phyloP scores from a whole-genome alignment of 2,797 vertebrate species.

The Megalops cyprinoides region DNA sequence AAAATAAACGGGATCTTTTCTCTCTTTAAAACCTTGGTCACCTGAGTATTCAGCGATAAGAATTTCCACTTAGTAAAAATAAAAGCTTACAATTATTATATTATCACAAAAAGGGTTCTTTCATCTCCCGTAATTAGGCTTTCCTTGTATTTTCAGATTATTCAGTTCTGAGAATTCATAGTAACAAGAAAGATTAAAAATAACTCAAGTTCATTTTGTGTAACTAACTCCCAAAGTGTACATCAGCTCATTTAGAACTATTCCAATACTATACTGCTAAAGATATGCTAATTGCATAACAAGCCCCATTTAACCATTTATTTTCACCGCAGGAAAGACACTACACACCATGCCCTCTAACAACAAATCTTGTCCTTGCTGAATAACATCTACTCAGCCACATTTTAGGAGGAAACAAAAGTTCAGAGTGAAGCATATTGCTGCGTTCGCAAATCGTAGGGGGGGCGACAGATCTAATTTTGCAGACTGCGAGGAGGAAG shows the following conservation, averaged over 20 bases:
- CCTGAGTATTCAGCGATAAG: too few relatives aligned
- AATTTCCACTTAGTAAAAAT: background rate
- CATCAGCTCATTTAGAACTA: background rate
- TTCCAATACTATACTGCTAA: background rate
- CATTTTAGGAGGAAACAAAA: too few relatives aligned
- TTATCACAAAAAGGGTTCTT: background rate
- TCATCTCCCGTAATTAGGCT: background rate
- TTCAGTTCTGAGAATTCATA: background rate
- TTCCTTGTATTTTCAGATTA: background rate
- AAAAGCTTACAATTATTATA: background rate
- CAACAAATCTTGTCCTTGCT: too few relatives aligned
- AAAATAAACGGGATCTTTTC: background rate
- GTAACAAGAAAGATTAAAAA: too few relatives aligned
- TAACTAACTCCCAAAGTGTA: too few relatives aligned
- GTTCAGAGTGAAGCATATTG: too few relatives aligned
- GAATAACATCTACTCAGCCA: too few relatives aligned
- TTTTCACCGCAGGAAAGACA: background rate
- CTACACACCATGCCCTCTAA: background rate
- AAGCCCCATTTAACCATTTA: background rate
- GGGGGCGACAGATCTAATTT: background rate
- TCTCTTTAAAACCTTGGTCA: background rate
- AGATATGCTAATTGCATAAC: background rate
- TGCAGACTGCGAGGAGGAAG: too few relatives aligned
- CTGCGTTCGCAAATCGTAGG: too few relatives aligned
- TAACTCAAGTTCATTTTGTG: too few relatives aligned